These are phyloP conservation scores for Rhinichthys osculus DNA, from an alignment of 2,797 vertebrate species.

Conservation along the genomic window DNA sequence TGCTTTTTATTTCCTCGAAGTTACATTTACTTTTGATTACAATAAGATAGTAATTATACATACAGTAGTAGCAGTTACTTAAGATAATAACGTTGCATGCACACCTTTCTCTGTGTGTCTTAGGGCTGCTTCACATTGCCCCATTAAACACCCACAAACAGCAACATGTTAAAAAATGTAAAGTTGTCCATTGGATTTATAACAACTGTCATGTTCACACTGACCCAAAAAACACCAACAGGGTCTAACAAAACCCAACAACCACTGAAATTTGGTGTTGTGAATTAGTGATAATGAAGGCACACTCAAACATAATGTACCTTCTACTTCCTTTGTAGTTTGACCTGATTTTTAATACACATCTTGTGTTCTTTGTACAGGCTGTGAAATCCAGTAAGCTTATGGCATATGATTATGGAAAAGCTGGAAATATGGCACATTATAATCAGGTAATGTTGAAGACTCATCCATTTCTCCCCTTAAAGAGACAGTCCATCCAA, in stretches of 20 bases:
- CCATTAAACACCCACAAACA: not conserved
- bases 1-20: conserved; percentile 3
- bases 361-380: conserved; percentile 62
- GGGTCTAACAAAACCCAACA: not conserved
- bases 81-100: not conserved
- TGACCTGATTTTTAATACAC: not conserved
- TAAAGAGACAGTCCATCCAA: not conserved
- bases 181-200: not conserved
- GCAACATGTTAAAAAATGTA: not conserved
- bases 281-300: not conserved
- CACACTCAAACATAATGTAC: not conserved
- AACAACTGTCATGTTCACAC: not conserved
- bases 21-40: not conserved
- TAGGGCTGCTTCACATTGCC: not conserved
- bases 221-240: not conserved
- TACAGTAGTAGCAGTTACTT: not conserved
- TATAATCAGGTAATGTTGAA: conserved; percentile 80
- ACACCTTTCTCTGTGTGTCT: not conserved
- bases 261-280: not conserved
- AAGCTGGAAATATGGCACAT: conserved; percentile 76
- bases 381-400: conserved; percentile 71
- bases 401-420: conserved; percentile 79
- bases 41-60: not conserved
- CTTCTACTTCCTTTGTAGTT: not conserved
- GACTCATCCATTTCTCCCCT: not conserved